Evolutionary conservation across 2,113 vertebrate genomes (phyloP).

Genomic region (Craseonycteris thonglongyai): DNA sequence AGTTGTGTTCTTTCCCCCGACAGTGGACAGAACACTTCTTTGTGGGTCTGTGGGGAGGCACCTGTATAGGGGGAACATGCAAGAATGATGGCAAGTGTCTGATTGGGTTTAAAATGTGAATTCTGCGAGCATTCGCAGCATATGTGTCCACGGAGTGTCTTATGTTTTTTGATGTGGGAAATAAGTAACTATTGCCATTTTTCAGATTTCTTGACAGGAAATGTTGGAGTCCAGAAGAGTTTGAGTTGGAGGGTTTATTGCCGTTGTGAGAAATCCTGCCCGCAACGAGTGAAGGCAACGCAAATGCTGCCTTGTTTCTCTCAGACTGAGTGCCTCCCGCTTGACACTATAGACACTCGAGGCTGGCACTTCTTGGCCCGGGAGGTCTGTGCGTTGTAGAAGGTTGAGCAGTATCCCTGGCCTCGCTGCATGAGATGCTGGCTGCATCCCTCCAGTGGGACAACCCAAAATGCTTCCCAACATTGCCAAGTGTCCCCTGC

Average conservation of each 20-base stretch:
- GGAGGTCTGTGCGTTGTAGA: neutral
- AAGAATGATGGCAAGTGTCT: neutral
- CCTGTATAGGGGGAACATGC: too few relatives aligned
- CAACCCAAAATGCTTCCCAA: neutral
- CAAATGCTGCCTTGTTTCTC: neutral
- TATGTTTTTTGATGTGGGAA: neutral
- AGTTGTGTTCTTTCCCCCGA: neutral
- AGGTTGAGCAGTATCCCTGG: neutral
- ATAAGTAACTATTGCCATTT: neutral
- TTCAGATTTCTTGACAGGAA: neutral
- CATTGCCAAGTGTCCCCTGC: neutral
- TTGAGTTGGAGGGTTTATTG: neutral
- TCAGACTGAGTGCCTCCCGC: neutral
- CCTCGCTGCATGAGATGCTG: neutral
- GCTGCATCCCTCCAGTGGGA: neutral
- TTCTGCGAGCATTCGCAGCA: neutral
- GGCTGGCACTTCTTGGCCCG: neutral
- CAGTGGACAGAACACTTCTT: accelerated
- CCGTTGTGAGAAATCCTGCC: neutral
- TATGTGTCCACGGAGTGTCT: neutral
- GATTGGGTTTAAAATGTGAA: neutral
- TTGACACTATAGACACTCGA: neutral
- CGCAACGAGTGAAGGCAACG: neutral
- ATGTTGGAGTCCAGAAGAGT: neutral
- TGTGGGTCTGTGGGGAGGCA: neutral